Percentiles rank a stretch among this genome's conserved stretches.
Evolutionary conservation across 2,888 invertebrate species (phyloP).

Genomic region (Mythimna albipuncta): DNA sequence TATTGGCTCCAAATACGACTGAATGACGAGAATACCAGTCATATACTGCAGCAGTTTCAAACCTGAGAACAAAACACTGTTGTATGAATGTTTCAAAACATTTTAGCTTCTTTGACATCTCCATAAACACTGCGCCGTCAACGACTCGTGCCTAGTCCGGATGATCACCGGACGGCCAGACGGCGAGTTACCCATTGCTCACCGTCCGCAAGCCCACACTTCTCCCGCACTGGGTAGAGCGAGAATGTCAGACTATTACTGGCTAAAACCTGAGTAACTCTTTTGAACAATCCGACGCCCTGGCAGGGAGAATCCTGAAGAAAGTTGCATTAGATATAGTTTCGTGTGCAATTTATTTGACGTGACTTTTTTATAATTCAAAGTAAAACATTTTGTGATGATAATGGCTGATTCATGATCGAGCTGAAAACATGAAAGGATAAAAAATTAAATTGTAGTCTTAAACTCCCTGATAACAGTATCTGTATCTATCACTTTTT

Average conservation of each 20-base stretch:
- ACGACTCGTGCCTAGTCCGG: too few relatives aligned
- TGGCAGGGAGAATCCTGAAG: not conserved
- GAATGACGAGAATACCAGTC: slow-evolving; percentile 91
- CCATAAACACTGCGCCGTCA: too few relatives aligned
- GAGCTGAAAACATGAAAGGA: not conserved
- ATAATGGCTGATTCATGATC: not conserved
- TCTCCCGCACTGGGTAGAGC: too few relatives aligned
- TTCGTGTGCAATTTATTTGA: not conserved
- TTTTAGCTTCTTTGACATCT: not conserved
- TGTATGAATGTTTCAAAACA: not conserved
- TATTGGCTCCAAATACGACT: slow-evolving; percentile 91
- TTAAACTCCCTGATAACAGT: slow-evolving; percentile 17
- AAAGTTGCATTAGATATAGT: not conserved
- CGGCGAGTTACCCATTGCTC: too few relatives aligned
- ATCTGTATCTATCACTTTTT: slow-evolving; percentile 26
- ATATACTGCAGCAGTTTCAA: slow-evolving; percentile 91
- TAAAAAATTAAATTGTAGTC: not conserved
- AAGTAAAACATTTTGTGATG: not conserved
- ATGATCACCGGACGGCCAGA: too few relatives aligned
- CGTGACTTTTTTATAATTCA: not conserved
- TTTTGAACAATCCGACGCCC: too few relatives aligned
- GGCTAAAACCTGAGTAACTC: too few relatives aligned
- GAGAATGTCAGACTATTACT: too few relatives aligned
- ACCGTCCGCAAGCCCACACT: too few relatives aligned
- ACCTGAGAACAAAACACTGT: slow-evolving; percentile 75